Evolutionary conservation across 1,140 invertebrate genomes (phyloP).

Genomic region (Dolichoris vasculosae): DNA sequence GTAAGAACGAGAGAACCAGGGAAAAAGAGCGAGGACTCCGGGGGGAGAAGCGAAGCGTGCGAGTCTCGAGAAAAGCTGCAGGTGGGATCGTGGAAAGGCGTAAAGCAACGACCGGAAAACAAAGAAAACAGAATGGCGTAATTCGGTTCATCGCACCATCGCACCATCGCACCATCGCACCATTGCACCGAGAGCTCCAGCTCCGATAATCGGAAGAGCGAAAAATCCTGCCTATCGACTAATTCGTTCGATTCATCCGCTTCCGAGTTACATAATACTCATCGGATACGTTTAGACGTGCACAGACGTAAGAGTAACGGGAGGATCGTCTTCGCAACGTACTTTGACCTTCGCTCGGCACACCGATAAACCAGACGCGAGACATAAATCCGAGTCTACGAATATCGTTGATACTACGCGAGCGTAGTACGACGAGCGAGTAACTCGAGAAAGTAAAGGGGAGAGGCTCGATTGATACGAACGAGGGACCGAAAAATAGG

Average conservation of each 20-base stretch:
- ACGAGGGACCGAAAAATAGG: no score
- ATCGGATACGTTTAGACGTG: background rate
- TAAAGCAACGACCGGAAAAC: background rate
- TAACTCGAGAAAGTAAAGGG: no score
- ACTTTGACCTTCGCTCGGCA: no score
- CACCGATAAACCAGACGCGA: no score
- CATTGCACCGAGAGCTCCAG: no score
- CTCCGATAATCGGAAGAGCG: background rate
- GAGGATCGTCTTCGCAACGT: no score
- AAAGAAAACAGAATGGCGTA: background rate
- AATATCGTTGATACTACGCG: no score
- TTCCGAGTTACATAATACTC: slow-evolving; percentile 50
- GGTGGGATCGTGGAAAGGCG: background rate
- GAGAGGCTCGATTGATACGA: no score
- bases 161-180: no score
- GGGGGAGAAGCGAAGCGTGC: slow-evolving; percentile 20
- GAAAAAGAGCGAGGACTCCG: slow-evolving; percentile 11
- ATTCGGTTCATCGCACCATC: background rate
- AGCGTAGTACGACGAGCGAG: no score
- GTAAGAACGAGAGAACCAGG: background rate
- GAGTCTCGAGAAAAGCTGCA: slow-evolving; percentile 46
- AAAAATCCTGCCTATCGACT: slow-evolving; percentile 26
- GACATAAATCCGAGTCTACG: no score
- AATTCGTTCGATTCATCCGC: slow-evolving; percentile 33
- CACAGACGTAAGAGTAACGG: background rate